Percentiles rank a stretch among this genome's conserved stretches.
Conservation (phyloP, 1,140 invertebrate species). For the Hycleus phaleratus region DNA sequence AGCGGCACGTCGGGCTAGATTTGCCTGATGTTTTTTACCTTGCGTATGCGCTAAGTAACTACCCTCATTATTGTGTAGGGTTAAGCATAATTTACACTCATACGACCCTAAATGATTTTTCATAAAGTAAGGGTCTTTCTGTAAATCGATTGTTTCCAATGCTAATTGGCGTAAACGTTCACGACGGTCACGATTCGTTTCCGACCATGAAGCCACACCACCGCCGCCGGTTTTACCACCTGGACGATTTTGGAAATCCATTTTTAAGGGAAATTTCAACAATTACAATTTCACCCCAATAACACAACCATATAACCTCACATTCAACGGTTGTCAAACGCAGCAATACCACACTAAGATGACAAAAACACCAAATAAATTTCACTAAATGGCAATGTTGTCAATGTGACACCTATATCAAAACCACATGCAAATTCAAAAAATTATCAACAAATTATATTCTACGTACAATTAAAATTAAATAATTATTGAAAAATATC, state of each 20-base stretch:
- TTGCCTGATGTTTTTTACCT: conserved; percentile 99
- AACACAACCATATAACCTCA: no score
- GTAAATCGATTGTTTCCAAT: conserved; percentile 96
- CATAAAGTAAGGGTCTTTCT: conserved; percentile 99
- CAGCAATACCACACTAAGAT: no score
- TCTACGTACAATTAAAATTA: no score
- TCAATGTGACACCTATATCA: no score
- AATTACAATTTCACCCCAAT: no score
- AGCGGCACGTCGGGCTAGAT: conserved; percentile 92
- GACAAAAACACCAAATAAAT: no score
- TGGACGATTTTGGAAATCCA: conserved; percentile 97
- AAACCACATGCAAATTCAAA: no score
- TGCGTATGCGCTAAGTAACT: conserved; percentile 99
- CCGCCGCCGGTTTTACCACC: conserved; percentile 98
- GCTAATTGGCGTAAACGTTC: conserved; percentile 94
- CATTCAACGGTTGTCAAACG: no score
- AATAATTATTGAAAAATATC: no score
- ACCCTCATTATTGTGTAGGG: conserved; percentile 98
- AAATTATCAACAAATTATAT: no score
- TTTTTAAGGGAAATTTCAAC: conserved; percentile 33
- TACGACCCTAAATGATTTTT: conserved; percentile 98
- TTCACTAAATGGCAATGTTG: no score
- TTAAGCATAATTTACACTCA: conserved; percentile 98
- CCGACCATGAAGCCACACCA: conserved; percentile 97
- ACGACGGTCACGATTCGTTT: conserved; percentile 92